Base-by-base conservation (phyloP, 2,797 vertebrate genomes). In the Sebastes iracundus region DNA sequence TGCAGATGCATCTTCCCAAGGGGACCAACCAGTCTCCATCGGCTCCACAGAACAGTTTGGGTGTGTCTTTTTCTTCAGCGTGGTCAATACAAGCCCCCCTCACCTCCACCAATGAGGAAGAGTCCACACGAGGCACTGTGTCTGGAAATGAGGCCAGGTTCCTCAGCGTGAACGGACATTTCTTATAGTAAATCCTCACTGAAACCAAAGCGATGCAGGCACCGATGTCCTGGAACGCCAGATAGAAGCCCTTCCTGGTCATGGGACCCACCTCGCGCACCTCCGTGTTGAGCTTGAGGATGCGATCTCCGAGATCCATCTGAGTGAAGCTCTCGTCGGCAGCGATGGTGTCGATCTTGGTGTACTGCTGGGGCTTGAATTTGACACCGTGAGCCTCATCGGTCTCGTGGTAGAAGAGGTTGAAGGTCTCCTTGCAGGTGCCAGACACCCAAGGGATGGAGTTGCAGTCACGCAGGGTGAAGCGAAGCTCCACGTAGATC, bases 21-120 rank as follows among this genome's bases (percentile, higher is more conserved):
- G 98, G 98, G 63, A 99, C 98, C 82, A 99, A 93, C 98, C 98
- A 99, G 77, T 98, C 98, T n/a, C 98, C 98, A 55, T 98, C 98
- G 13, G 97, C 97, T 80, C 98, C 98, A 81, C 98, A 99, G 65
- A 98, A 98, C 23, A 99, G 88, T 62, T 98, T 99, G 20, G 98
- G 98, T 14, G 97, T 97, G 92, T 99, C 98, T 3, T 96, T 94
- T 72, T 99, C 97, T 88, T 98, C 97, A 0, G 98, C 97, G 0
- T 98, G 98, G 87, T 98, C 97, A 32, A 99, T 96, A 22, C 98
- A 99, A 12, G 97, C 97, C n/a, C 98, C 97, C 65, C 97, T 94
- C 59, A 99, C 98, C 94, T 99, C 98, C 89, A 99, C 98, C 93
- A 99, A 73, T 5, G 98, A 98, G 30, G 98, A 99, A 1, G 98